Base-by-base conservation (phyloP, 2,888 invertebrate genomes). In the Polyommatus iphigenia region DNA sequence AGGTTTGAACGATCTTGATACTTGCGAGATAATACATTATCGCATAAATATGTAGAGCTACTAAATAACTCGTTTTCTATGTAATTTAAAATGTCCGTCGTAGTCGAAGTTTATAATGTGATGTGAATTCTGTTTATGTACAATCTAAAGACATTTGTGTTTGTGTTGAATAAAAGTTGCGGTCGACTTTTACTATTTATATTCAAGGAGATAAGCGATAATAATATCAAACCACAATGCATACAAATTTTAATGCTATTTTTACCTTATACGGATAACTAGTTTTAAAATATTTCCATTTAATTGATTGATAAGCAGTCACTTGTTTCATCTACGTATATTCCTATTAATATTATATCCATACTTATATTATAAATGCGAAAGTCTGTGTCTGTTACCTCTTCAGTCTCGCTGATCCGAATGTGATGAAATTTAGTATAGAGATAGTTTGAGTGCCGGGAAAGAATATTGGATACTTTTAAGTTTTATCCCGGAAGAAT, bases 141-240 rank as follows among this genome's bases (percentile, higher is more conserved):
- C 62, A 29, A 24, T n/a, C n/a, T n/a, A 29, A 67, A 18, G 29
- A 32, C 29, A 67, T 67, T 29, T 67, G 67, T 67, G 67, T 67
- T 67, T 67, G 67, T 67, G 62, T 62, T 20, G 10, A 67, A 67
- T 67, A 32, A 29, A 67, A 67, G 32, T 67, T 67, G 67, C 29
- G 15, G 67, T 15, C 67, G 67, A 67, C 67, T 67, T 67, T 67
- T 67, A 67, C 67, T 67, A 67, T 67, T 67, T 67, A 67, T 32
- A 67, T 29, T 67, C 29, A 67, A 67, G 67, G 67, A 67, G 67
- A 67, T 67, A 67, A 29, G 67, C 67, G 67, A 67, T 67, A 67
- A 20, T 59, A 59, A 24, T 67, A 29, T 67, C 13, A 62, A 62
- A 62, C 62, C 5, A 62, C 10, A 10, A 29, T 6, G 67, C 67